phyloP scores from a whole-genome alignment of 1,140 invertebrate species.

The Drosophila kohkoa region DNA sequence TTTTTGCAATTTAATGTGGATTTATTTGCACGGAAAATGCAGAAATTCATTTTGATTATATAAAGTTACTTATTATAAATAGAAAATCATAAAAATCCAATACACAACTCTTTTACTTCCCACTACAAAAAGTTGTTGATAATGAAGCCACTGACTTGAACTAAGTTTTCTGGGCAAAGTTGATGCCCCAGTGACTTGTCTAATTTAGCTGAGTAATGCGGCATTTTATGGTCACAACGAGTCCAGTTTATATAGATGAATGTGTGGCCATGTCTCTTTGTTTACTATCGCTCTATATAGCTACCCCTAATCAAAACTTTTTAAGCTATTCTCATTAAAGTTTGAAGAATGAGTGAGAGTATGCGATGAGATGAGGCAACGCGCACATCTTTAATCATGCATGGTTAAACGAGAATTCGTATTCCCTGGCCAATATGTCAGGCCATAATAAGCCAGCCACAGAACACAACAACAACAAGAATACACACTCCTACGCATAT shows the following conservation, averaged over 20 bases:
- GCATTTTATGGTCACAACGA: conserved; percentile 19
- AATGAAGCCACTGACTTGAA: conserved; percentile 3
- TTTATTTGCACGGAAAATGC: neutral
- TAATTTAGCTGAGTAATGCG: conserved; percentile 14
- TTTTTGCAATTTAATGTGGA: neutral
- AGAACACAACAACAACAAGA: conserved; percentile 26
- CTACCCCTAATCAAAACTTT: conserved; percentile 55
- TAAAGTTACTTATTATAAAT: neutral
- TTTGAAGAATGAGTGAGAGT: conserved; percentile 30
- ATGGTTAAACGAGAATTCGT: conserved; percentile 51
- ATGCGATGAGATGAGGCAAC: conserved; percentile 11
- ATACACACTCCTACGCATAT: conserved; percentile 29
- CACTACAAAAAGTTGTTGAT: neutral
- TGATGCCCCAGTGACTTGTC: conserved; percentile 22
- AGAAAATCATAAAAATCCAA: neutral
- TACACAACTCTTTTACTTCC: neutral
- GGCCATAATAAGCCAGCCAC: conserved; percentile 42
- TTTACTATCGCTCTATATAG: conserved; percentile 13
- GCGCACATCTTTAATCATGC: conserved; percentile 74
- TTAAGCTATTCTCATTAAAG: conserved; percentile 69
- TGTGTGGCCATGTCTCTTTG: conserved; percentile 32
- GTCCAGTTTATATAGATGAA: conserved; percentile 35
- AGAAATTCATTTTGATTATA: neutral
- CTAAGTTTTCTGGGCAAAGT: conserved; percentile 10
- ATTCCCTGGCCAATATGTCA: conserved; percentile 61